Conservation (phyloP, 2,797 vertebrate species). For the Echiichthys vipera region DNA sequence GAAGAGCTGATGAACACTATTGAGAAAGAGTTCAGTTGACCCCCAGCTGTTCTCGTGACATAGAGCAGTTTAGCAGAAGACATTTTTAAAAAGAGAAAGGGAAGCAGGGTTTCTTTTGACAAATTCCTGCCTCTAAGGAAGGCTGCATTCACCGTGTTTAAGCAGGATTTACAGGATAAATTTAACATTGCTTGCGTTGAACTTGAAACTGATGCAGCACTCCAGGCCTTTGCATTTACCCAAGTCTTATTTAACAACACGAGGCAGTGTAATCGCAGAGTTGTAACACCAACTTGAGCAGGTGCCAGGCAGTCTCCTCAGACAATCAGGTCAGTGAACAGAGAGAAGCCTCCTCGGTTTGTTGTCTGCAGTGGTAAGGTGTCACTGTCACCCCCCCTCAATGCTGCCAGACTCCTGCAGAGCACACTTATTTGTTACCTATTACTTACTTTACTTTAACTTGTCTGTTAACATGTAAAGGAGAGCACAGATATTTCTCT, state of each 20-base stretch:
- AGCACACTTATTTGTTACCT: conserved; percentile 36
- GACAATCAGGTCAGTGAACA: conserved; percentile 18
- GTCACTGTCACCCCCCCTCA: conserved; percentile 40
- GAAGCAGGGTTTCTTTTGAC: conserved; percentile 43
- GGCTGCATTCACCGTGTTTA: conserved; percentile 13
- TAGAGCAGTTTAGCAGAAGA: background rate
- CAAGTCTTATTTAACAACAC: conserved; percentile 59
- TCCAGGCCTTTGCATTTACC: conserved; percentile 8
- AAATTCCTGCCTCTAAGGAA: conserved; percentile 33
- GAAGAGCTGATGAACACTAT: conserved; percentile 88
- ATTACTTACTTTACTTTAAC: conserved; percentile 40
- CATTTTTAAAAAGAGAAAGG: background rate
- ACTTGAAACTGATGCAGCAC: background rate
- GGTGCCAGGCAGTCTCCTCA: conserved; percentile 34
- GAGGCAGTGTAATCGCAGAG: conserved; percentile 34
- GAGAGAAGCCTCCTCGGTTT: conserved; percentile 35
- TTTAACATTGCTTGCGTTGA: background rate
- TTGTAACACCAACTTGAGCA: conserved; percentile 31
- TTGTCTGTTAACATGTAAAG: conserved; percentile 42
- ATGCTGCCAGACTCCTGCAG: conserved; percentile 25
- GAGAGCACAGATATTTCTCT: background rate
- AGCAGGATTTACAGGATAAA: conserved; percentile 10
- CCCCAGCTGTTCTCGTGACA: conserved; percentile 1
- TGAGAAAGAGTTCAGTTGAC: conserved; percentile 84
- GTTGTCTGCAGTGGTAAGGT: conserved; percentile 35